phyloP scores from a whole-genome alignment of 64 coral and sea anemone genomes.

The Orbicella faveolata region DNA sequence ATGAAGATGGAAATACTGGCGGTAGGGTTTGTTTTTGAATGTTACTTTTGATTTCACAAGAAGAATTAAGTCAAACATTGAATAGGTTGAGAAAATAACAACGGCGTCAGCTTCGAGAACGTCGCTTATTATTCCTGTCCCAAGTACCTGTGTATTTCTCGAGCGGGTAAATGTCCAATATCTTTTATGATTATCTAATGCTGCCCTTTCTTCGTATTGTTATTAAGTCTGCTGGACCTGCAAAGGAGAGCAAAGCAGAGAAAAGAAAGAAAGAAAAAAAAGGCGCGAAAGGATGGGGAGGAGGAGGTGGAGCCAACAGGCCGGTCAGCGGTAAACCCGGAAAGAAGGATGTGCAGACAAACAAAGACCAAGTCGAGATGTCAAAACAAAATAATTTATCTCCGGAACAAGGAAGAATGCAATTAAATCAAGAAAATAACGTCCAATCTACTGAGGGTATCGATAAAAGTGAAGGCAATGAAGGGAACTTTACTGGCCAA shows the following conservation, averaged over 20 bases:
- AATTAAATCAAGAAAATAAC: not conserved
- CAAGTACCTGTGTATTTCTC: not conserved
- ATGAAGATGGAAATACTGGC: slow-evolving; percentile 95
- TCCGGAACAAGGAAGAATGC: not conserved
- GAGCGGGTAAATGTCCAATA: not conserved
- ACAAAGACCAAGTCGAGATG: not conserved
- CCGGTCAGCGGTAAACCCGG: slow-evolving; percentile 47
- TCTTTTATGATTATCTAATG: not conserved
- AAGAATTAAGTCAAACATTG: too few relatives aligned
- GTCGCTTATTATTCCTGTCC: not conserved
- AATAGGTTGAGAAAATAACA: too few relatives aligned
- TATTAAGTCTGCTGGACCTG: slow-evolving; percentile 78
- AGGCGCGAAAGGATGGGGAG: not conserved
- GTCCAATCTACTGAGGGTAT: not conserved
- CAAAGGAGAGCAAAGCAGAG: slow-evolving; percentile 81
- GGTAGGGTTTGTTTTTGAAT: not conserved
- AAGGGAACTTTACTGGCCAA: not conserved
- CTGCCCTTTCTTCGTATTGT: not conserved
- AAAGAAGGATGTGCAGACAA: not conserved
- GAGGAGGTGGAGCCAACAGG: slow-evolving; percentile 30
- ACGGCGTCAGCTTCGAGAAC: too few relatives aligned
- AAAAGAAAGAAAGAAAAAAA: slow-evolving; percentile 62
- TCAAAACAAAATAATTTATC: not conserved
- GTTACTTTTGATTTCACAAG: too few relatives aligned
- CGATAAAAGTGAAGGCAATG: not conserved